A percentile compares a stretch with the other conserved stretches of the same genome.
These are phyloP conservation scores for Pherbina coryleti DNA, from an alignment of 2,888 invertebrate genomes.

Conservation along the genomic window DNA sequence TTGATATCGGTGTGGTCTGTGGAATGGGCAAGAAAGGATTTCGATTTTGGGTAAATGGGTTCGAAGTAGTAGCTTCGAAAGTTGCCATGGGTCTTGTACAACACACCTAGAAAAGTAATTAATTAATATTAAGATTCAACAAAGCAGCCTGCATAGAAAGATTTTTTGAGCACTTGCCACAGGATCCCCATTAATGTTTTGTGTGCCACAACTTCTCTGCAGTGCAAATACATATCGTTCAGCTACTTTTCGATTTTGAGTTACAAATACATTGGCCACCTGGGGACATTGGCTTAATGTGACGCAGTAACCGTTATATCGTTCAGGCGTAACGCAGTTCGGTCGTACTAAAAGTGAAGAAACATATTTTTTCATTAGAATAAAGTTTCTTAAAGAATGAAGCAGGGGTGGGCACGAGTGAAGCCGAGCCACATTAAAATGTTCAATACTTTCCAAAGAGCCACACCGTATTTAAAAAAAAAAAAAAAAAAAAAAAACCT, in stretches of 20 bases:
- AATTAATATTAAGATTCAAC: neutral
- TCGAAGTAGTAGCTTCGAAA: neutral
- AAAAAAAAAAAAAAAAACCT: no score
- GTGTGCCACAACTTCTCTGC: conserved; percentile 63
- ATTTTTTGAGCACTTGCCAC: conserved; percentile 56
- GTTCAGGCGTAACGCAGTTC: conserved; percentile 64
- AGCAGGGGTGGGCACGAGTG: no score
- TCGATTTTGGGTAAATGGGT: conserved; percentile 48
- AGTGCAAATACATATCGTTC: conserved; percentile 59
- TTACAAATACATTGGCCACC: conserved; percentile 58
- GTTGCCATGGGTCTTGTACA: conserved; percentile 56
- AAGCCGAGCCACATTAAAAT: no score
- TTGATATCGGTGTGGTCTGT: conserved; percentile 23
- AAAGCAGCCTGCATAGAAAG: neutral
- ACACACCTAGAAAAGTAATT: conserved; percentile 56
- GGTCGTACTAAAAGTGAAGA: conserved; percentile 43
- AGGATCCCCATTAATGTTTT: conserved; percentile 62
- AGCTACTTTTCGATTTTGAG: conserved; percentile 54
- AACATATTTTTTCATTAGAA: no score
- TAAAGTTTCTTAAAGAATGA: no score
- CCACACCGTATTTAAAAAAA: no score
- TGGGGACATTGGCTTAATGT: conserved; percentile 61
- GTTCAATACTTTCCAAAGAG: no score
- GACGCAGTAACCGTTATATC: conserved; percentile 63
- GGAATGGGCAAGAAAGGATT: conserved; percentile 53